Evolutionary conservation across 2,888 invertebrate species (phyloP), one percentile per base, ranked within the genome.

Genomic region (Rhagophthalmus giganteus): DNA sequence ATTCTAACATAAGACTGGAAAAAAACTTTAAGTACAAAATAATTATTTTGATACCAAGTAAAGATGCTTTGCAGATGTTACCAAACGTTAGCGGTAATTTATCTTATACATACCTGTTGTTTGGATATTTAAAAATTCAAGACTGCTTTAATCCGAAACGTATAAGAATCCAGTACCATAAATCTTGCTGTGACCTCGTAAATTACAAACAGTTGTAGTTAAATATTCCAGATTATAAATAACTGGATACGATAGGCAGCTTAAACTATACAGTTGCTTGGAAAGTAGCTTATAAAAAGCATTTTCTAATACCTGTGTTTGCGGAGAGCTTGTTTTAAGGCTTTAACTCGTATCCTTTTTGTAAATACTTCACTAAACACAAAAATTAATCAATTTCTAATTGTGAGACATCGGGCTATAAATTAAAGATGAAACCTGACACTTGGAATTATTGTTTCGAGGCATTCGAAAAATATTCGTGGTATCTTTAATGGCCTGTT

Each of bases 171-270:
- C 70, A 65, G 69, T 58, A 67, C 71, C 68, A 75, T 76, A 76
- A 76, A 76, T 76, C 76, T 75, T 66, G 65, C 57, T 64, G 71
- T 74, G 76, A 76, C 75, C 76, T 76, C 76, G 75, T 76, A 76
- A 76, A 75, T 76, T 73, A 74, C 72, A 69, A 72, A 74, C 74
- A 73, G 74, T 74, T 74, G 75, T 74, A 74, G 72, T 74, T 72
- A 73, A 75, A 74, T 75, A 75, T 74, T 74, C 72, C 73, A 72
- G 74, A 75, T 75, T 75, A 75, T 75, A 75, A 75, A 75, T 75
- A 75, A 73, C 75, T 71, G 71, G 70, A 72, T 71, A 66, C 68
- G 69, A 71, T 73, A 70, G 71, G 66, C 68, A 61, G 57, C 62
- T 59, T 64, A 64, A 63, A 56, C 60, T 63, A 63, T 59, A 61